Percentiles rank a stretch among this genome's conserved stretches.
Conservation (phyloP, 2,797 vertebrate species). For the Eurystomus glaucurus region DNA sequence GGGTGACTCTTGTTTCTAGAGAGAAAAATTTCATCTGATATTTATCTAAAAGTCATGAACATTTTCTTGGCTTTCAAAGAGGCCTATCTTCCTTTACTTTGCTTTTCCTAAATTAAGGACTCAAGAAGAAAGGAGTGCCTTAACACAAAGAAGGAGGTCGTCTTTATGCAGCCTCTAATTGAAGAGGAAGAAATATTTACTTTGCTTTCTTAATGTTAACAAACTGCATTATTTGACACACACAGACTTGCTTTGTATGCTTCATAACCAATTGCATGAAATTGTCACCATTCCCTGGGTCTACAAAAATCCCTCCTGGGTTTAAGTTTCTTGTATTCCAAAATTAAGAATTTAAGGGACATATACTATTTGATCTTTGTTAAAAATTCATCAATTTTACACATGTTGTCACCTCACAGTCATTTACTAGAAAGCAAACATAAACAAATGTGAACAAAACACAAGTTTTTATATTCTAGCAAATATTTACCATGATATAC, state of each 20-base stretch:
- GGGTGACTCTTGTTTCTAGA: neutral
- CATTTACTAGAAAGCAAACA: conserved; percentile 41
- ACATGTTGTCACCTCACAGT: neutral
- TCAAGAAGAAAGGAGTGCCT: neutral
- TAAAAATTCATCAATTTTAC: conserved; percentile 28
- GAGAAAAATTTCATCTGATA: neutral
- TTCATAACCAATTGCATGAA: neutral
- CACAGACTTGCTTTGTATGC: neutral
- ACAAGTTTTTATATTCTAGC: neutral
- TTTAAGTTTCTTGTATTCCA: neutral
- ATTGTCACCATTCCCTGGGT: neutral
- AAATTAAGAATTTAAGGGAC: neutral
- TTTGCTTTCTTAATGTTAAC: neutral
- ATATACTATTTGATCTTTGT: neutral
- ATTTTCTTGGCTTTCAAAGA: neutral
- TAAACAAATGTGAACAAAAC: neutral
- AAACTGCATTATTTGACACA: neutral
- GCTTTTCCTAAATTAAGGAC: neutral
- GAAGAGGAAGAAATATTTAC: neutral
- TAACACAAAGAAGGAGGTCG: neutral
- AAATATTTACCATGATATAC: conserved; percentile 45
- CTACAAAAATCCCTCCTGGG: neutral
- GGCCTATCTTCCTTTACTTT: neutral
- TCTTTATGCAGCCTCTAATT: neutral
- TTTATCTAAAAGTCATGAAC: neutral